Conservation (phyloP, 2,888 invertebrate genomes). For the Scaptomyza reducta region DNA sequence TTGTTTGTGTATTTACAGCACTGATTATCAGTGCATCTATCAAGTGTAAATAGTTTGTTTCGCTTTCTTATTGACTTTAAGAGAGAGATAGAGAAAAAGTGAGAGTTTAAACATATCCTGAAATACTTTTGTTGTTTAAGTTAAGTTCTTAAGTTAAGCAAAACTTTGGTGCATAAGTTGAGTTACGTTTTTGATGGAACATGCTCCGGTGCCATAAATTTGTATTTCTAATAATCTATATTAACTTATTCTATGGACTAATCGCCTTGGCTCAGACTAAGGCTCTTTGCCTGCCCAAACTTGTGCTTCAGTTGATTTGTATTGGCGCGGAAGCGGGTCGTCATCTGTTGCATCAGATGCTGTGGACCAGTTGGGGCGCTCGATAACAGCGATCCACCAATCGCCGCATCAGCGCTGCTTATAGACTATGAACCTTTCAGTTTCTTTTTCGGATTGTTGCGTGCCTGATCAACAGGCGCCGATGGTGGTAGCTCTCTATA, state of each 20-base stretch:
- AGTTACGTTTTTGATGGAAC: conserved; percentile 39
- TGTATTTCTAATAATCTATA: conserved; percentile 21
- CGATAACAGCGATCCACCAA: conserved; percentile 58
- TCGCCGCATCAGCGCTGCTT: conserved; percentile 74
- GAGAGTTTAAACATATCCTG: conserved; percentile 16
- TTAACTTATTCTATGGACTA: conserved; percentile 28
- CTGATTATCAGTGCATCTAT: conserved; percentile 23
- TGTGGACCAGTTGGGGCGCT: conserved; percentile 68
- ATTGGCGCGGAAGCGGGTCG: conserved; percentile 79
- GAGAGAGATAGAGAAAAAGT: neutral
- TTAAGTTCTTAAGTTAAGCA: conserved; percentile 46
- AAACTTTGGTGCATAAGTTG: conserved; percentile 58
- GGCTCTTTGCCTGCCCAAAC: conserved; percentile 72
- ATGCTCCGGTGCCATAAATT: conserved; percentile 32
- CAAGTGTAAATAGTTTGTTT: conserved; percentile 71
- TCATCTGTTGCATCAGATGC: conserved; percentile 81
- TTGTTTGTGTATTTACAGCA: conserved; percentile 62
- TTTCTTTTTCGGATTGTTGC: conserved; percentile 83
- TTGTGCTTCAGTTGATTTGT: conserved; percentile 79
- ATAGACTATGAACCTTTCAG: conserved; percentile 83
- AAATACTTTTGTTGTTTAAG: conserved; percentile 17
- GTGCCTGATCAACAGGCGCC: conserved; percentile 76
- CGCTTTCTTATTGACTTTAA: conserved; percentile 9
- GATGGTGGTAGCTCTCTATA: conserved; percentile 82
- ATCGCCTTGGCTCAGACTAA: conserved; percentile 67